Percentiles rank a stretch among this genome's conserved stretches.
phyloP scores from a whole-genome alignment of 2,797 vertebrate species.

The Aulostomus chinensis region DNA sequence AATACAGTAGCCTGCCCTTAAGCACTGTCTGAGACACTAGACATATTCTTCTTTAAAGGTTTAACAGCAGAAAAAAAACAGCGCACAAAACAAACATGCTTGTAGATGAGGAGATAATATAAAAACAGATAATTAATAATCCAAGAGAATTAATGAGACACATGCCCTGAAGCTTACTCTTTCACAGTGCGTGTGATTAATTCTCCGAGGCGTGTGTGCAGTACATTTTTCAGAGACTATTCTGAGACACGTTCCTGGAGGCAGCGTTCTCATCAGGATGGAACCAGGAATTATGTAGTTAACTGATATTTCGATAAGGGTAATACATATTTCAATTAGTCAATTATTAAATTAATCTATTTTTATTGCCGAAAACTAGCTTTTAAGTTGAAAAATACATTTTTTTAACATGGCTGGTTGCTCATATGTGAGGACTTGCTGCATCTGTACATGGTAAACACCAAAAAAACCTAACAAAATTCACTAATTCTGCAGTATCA shows the following conservation, averaged over 20 bases:
- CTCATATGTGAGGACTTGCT: too few relatives aligned
- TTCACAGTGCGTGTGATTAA: conserved; percentile 31
- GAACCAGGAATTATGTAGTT: background rate
- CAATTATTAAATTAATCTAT: too few relatives aligned
- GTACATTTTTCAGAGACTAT: conserved; percentile 11
- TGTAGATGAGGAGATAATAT: conserved; percentile 20
- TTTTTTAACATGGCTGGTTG: too few relatives aligned
- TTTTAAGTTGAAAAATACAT: too few relatives aligned
- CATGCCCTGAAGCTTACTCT: conserved; percentile 32
- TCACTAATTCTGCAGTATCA: too few relatives aligned
- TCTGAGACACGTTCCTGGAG: conserved; percentile 15
- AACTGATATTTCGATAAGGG: too few relatives aligned
- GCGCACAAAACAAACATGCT: conserved; percentile 1
- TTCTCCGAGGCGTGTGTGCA: conserved; percentile 4
- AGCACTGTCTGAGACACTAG: conserved; percentile 2
- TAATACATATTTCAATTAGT: too few relatives aligned
- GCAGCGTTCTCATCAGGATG: conserved; percentile 9
- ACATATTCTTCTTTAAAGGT: conserved; percentile 3
- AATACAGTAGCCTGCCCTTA: background rate
- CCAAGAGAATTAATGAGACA: conserved; percentile 42
- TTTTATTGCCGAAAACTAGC: too few relatives aligned
- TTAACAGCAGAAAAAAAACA: background rate
- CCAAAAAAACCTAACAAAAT: too few relatives aligned
- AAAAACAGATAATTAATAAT: conserved; percentile 47
- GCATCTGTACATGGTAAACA: too few relatives aligned